Evolutionary conservation across 2,113 vertebrate genomes (phyloP), one percentile per base, ranked within the genome.

Genomic region (Chroicocephalus ridibundus): DNA sequence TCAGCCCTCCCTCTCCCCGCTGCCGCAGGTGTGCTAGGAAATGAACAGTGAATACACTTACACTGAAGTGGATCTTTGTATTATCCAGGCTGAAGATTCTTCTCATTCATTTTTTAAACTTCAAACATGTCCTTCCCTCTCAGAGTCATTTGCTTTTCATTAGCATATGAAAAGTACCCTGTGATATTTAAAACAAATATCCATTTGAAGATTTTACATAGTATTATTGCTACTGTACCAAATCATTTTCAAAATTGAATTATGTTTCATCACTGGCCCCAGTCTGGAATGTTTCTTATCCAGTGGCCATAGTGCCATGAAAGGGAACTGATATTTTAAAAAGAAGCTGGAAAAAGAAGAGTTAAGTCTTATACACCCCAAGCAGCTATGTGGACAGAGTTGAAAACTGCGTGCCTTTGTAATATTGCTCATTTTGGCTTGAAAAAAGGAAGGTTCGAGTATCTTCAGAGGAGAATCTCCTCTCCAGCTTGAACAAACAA

Each of bases 91-190:
- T 71, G 80, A 34, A 40, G 58, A 62, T 26, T 72, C 74, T 82
- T 64, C 76, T 89, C 76, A 86, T 86, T 69, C 70, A 86, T 89
- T 79, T 88, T 95, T 95, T 74, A 86, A 89, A 79, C 38, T 55
- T 89, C 61, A 74, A 19, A 89, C 24, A 49, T n/a, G 10, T 42
- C 78, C 76, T 66, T 71, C 20, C 32, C 18, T 61, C n/a, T 27
- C n/a, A 57, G 51, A 88, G 47, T 42, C 8, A 32, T 66, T 77
- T 85, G 8, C 55, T 64, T 7, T 88, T 76, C n/a, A 68, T 88
- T 81, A 64, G 24, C 27, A 77, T 80, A 54, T 58, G 49, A 49
- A 84, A 88, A 31, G 20, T 82, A 38, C 29, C 36, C 25, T 70
- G 40, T 49, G 72, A 70, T 60, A 79, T 51, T 90, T 88, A 72